phyloP scores from a whole-genome alignment of 2,797 vertebrate genomes.

The Eospalax fontanierii region DNA sequence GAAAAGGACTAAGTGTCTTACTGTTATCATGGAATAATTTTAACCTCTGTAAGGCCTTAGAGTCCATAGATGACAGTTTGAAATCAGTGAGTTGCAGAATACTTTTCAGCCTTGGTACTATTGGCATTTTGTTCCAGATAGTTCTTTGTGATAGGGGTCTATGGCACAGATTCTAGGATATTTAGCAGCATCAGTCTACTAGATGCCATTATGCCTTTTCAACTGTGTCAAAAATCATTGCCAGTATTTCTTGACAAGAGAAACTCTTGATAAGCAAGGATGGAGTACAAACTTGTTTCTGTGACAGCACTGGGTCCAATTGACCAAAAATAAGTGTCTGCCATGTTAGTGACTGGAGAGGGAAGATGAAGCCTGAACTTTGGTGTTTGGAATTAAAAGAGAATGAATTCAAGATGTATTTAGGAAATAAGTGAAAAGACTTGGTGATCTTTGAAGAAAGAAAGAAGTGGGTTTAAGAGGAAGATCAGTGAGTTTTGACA shows the following conservation, averaged over 20 bases:
- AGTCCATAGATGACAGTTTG: neutral
- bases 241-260: neutral
- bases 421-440: slow-evolving; percentile 41
- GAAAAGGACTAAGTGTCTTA: neutral
- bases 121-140: neutral
- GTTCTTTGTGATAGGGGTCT: neutral
- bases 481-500: neutral
- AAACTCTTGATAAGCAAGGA: no score
- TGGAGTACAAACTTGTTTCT: neutral
- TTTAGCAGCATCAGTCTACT: neutral
- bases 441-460: neutral
- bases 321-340: neutral
- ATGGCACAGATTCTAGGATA: neutral
- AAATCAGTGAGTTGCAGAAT: neutral
- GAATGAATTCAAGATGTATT: neutral
- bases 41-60: neutral
- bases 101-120: neutral
- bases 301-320: neutral
- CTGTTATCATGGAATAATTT: neutral
- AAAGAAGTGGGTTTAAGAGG: neutral
- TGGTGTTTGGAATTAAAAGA: neutral
- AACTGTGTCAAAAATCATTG: neutral
- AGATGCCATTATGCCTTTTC: neutral
- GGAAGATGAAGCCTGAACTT: neutral
- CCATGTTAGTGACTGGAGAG: neutral